phyloP scores from a whole-genome alignment of 1,140 invertebrate genomes.

The Pseudachorutes palmiensis region DNA sequence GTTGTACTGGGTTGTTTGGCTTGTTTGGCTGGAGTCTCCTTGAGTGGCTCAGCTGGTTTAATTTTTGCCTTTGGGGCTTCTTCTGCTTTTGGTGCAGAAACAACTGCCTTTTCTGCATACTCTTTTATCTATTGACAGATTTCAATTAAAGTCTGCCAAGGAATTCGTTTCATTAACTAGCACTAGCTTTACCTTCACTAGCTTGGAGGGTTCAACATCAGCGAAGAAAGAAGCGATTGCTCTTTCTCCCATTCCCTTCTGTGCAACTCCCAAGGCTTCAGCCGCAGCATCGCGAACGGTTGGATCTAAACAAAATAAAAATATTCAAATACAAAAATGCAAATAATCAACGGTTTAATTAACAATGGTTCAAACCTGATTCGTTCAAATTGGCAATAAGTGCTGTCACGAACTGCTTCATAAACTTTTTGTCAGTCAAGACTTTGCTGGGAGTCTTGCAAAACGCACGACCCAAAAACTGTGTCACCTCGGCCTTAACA shows the following conservation, averaged over 20 bases:
- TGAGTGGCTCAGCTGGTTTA: too few species aligned
- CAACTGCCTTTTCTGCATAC: constrained; percentile 81
- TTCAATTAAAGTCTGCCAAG: not conserved
- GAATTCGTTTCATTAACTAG: too few species aligned
- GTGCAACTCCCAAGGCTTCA: constrained; percentile 84
- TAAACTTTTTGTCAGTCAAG: constrained; percentile 80
- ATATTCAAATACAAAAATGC: too few species aligned
- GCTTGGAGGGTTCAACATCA: constrained; percentile 84
- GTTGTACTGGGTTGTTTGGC: not conserved
- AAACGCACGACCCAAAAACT: constrained; percentile 79
- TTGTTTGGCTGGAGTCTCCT: not conserved
- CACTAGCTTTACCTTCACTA: constrained; percentile 82
- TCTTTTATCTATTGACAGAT: constrained; percentile 67
- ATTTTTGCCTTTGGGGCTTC: not conserved
- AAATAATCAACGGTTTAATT: not conserved
- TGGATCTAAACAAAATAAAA: constrained; percentile 57
- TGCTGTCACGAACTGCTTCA: constrained; percentile 73
- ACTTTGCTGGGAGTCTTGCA: constrained; percentile 56
- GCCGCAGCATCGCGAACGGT: constrained; percentile 73
- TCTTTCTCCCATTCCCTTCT: constrained; percentile 91
- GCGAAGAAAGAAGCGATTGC: constrained; percentile 71
- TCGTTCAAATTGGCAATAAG: constrained; percentile 81
- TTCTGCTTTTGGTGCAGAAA: constrained; percentile 44
- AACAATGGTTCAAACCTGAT: constrained; percentile 54
- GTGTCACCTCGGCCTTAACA: constrained; percentile 83